These are phyloP conservation scores for Hoplostethus atlanticus DNA, from an alignment of 2,797 vertebrate genomes.

Conservation along the genomic window DNA sequence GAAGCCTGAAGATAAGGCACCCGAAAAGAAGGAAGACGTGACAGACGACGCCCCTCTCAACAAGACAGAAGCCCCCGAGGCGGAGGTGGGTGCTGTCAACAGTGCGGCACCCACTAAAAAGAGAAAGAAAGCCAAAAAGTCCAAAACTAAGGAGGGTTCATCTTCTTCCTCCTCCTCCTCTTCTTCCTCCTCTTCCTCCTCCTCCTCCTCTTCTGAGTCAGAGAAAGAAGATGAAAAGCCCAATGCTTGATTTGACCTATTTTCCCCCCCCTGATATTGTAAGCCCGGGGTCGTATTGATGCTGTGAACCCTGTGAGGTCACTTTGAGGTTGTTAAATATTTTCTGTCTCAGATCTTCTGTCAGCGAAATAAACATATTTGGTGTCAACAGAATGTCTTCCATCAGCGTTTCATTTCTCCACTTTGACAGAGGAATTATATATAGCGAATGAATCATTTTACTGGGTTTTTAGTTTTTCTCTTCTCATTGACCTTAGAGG, in stretches of 20 bases:
- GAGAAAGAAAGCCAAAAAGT: constrained; percentile 26
- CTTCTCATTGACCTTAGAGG: no score
- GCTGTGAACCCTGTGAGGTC: constrained; percentile 4
- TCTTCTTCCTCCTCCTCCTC: constrained; percentile 45
- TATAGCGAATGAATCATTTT: no score
- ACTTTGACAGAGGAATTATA: no score
- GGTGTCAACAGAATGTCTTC: fast-evolving
- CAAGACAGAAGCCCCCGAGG: not conserved
- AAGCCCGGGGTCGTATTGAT: not conserved
- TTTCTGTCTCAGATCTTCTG: not conserved
- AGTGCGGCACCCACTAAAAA: not conserved
- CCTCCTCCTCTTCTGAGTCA: constrained; percentile 21
- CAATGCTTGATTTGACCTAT: constrained; percentile 9
- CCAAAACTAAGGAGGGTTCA: constrained; percentile 40
- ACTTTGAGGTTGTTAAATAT: not conserved
- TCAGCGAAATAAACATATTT: constrained; percentile 45
- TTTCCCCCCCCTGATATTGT: not conserved
- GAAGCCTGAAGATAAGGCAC: not conserved
- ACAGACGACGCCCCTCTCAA: constrained; percentile 5
- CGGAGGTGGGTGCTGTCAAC: not conserved
- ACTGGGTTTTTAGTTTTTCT: no score
- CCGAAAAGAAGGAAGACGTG: not conserved
- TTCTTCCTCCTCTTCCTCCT: constrained; percentile 36
- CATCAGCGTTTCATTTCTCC: not conserved
- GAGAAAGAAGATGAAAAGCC: constrained; percentile 46